Evolutionary conservation across 2,888 invertebrate species (phyloP), one percentile per base, ranked within the genome.

Genomic region (Rugalucina vietnamica): DNA sequence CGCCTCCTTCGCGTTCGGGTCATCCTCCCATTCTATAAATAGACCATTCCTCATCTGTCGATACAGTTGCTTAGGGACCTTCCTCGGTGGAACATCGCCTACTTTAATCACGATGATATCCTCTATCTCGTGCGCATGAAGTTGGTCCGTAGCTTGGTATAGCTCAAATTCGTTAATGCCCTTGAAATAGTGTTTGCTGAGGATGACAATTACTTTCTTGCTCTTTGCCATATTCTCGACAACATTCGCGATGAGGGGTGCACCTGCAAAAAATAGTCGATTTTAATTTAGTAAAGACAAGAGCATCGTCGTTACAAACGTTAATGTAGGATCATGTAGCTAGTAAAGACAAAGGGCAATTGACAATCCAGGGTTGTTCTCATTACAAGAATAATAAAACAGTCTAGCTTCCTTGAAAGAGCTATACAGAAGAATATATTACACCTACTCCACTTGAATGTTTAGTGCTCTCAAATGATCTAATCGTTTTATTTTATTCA

Each of bases 21-120:
- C 73, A 24, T 91, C 86, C 8, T 79, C 83, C 90, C 91, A 92
- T 24, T 88, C 82, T 0, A 90, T 73, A 70, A 85, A 82, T 24
- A 85, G 65, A 10, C 86, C 75, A 34, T 82, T 81, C 34, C 84
- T 86, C 65, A 91, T 81, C n/a, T 81, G 87, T 10, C 76, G 60
- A 10, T 76, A 49, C 32, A 92, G 75, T 0, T 82, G 32, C 43
- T 86, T 90, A 0, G 92, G 91, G 34, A 87, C 72, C 65, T 79
- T 87, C 34, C 29, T 32, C 32, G 65, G 57, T 12, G 57, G 72
- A 21, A 89, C 65, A 24, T 81, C 75, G 10, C 83, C 88, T 3
- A 88, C 85, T 27, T 86, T 85, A 29, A 91, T 77, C 1, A 91
- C 77, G 18, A 88, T 74, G n/a, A 88, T 79, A n/a, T 88, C 87